Evolutionary conservation across 1,140 invertebrate species (phyloP).

Genomic region (Drosophila kohkoa): DNA sequence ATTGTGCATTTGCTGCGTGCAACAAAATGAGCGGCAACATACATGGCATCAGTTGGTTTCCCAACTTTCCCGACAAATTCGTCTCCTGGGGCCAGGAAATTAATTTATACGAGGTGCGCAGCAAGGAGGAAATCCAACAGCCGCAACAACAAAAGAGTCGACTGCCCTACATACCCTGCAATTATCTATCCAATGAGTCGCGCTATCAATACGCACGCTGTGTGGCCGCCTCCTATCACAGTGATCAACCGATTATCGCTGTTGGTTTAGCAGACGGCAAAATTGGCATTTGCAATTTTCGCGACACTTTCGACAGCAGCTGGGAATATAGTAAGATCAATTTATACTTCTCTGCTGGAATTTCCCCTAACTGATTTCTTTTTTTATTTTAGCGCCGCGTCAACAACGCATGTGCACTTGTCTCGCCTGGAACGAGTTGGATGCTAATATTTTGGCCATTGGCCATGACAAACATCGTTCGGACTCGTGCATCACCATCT

Average conservation of each 20-base stretch:
- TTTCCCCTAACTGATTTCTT: neutral
- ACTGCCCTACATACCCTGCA: constrained; percentile 71
- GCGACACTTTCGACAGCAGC: constrained; percentile 86
- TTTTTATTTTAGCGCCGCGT: constrained; percentile 85
- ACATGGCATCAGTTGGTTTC: constrained; percentile 93
- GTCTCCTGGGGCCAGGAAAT: constrained; percentile 95
- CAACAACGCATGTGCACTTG: constrained; percentile 93
- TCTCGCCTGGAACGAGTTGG: constrained; percentile 95
- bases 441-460: constrained; percentile 92
- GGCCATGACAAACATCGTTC: constrained; percentile 94
- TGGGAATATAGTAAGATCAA: constrained; percentile 76
- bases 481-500: constrained; percentile 93
- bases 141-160: constrained; percentile 50
- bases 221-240: constrained; percentile 78
- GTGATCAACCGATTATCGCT: constrained; percentile 90
- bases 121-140: constrained; percentile 59
- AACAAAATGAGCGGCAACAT: constrained; percentile 84
- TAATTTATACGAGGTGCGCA: constrained; percentile 91
- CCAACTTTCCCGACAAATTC: constrained; percentile 91
- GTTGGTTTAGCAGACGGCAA: constrained; percentile 95
- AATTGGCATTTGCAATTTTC: constrained; percentile 92
- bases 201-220: constrained; percentile 82
- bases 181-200: constrained; percentile 74
- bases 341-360: neutral
- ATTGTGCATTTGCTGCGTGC: constrained; percentile 6